phyloP scores from a whole-genome alignment of 2,888 invertebrate genomes.

The Lycia hirtaria region DNA sequence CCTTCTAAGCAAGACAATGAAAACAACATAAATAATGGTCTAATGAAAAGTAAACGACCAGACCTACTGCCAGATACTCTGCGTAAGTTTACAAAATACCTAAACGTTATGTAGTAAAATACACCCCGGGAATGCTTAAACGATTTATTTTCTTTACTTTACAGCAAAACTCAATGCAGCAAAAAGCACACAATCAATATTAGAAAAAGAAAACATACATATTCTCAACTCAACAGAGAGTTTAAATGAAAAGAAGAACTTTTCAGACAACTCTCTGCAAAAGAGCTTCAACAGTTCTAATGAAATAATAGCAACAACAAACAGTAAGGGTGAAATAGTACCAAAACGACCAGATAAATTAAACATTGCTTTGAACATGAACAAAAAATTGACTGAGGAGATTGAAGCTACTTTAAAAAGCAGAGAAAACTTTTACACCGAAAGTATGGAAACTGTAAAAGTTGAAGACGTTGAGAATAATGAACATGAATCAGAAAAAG shows the following conservation, averaged over 20 bases:
- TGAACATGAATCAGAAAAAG: slow-evolving; percentile 72
- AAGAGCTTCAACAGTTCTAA: slow-evolving; percentile 72
- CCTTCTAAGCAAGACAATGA: slow-evolving; percentile 75
- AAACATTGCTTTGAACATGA: slow-evolving; percentile 77
- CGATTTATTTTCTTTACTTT: slow-evolving; percentile 39
- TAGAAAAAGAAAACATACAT: slow-evolving; percentile 78
- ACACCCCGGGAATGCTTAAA: no score
- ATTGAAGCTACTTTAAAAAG: slow-evolving; percentile 75
- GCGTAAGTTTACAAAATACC: slow-evolving; percentile 60
- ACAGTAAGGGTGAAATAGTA: slow-evolving; percentile 78
- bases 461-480: slow-evolving; percentile 70
- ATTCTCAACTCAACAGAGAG: slow-evolving; percentile 75
- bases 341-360: slow-evolving; percentile 82
- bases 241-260: slow-evolving; percentile 71
- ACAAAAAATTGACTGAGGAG: slow-evolving; percentile 80
- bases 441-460: slow-evolving; percentile 82
- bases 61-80: slow-evolving; percentile 87
- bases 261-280: slow-evolving; percentile 71
- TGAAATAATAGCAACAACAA: slow-evolving; percentile 80
- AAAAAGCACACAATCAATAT: slow-evolving; percentile 77
- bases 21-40: slow-evolving; percentile 75
- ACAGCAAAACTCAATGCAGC: slow-evolving; percentile 76
- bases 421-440: slow-evolving; percentile 70
- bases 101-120: no score
- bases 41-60: slow-evolving; percentile 84